phyloP scores from a whole-genome alignment of 2,113 vertebrate genomes.

The Zapus hudsonius region DNA sequence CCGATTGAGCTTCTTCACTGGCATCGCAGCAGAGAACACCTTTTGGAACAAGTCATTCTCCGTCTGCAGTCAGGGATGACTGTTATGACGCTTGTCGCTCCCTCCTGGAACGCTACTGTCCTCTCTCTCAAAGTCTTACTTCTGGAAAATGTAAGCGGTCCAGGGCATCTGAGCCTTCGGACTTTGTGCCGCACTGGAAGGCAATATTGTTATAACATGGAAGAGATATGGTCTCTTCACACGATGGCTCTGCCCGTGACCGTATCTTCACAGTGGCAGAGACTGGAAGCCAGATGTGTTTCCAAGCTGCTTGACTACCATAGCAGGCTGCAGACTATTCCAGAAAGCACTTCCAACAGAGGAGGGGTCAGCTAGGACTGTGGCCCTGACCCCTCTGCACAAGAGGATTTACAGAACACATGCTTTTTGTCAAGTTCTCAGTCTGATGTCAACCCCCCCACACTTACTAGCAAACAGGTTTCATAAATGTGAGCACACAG shows the following conservation, averaged over 20 bases:
- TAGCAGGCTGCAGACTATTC: not conserved
- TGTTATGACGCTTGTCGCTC: not conserved
- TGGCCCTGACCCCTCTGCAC: not conserved
- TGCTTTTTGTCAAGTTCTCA: not conserved
- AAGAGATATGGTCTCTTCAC: slow-evolving; percentile 3
- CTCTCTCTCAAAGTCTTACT: not conserved
- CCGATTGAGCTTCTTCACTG: not conserved
- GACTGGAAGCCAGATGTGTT: not conserved
- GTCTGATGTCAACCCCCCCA: not conserved
- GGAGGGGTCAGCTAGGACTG: no score
- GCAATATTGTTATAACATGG: not conserved
- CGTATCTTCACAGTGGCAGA: not conserved
- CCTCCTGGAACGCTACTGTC: not conserved
- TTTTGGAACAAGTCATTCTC: not conserved
- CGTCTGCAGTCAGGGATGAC: not conserved
- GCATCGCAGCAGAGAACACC: not conserved
- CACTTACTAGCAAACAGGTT: not conserved
- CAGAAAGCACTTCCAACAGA: not conserved
- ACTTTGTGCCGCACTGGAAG: slow-evolving; percentile 2
- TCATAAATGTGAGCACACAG: not conserved
- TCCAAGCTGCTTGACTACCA: not conserved
- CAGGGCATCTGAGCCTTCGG: not conserved
- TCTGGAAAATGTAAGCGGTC: not conserved
- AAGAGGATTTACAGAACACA: not conserved
- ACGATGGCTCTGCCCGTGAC: not conserved